Conservation (phyloP, 2,797 vertebrate species). For the Sandelia bainsii region DNA sequence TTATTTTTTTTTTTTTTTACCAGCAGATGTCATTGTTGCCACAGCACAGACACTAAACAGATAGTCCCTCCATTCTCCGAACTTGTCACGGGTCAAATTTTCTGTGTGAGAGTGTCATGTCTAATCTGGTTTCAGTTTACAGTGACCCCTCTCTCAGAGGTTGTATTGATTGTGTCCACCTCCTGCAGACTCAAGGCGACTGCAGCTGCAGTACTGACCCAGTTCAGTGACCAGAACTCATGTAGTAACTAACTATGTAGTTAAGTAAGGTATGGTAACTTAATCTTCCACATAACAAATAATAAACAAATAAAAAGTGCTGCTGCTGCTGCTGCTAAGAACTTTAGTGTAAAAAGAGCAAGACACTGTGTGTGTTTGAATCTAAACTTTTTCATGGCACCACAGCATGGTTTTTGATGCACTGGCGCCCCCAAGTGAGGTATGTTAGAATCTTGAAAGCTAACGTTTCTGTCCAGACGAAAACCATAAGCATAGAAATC, state of each 20-base stretch:
- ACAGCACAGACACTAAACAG: constrained; percentile 41
- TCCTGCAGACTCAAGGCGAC: constrained; percentile 26
- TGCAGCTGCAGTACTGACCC: constrained; percentile 22
- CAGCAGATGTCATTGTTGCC: constrained; percentile 21
- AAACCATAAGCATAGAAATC: background rate
- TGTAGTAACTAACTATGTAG: too few relatives aligned
- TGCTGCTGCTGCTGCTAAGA: background rate
- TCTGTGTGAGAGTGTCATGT: background rate
- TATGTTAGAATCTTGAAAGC: background rate
- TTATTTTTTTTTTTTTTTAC: constrained; percentile 19
- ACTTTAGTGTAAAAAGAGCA: background rate
- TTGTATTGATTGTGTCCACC: constrained; percentile 29
- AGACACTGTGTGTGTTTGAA: background rate
- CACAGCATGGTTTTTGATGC: constrained; percentile 1
- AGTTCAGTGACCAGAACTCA: constrained; percentile 20
- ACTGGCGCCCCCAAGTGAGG: constrained; percentile 72
- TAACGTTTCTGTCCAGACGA: background rate
- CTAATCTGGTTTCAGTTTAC: background rate
- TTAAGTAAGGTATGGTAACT: background rate
- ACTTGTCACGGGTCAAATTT: constrained; percentile 23
- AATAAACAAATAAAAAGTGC: background rate
- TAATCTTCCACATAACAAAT: background rate
- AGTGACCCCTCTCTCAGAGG: constrained; percentile 40
- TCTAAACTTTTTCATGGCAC: background rate
- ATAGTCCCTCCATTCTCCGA: constrained; percentile 33